phyloP scores from a whole-genome alignment of 2,888 invertebrate genomes.

The Folsomia candida region DNA sequence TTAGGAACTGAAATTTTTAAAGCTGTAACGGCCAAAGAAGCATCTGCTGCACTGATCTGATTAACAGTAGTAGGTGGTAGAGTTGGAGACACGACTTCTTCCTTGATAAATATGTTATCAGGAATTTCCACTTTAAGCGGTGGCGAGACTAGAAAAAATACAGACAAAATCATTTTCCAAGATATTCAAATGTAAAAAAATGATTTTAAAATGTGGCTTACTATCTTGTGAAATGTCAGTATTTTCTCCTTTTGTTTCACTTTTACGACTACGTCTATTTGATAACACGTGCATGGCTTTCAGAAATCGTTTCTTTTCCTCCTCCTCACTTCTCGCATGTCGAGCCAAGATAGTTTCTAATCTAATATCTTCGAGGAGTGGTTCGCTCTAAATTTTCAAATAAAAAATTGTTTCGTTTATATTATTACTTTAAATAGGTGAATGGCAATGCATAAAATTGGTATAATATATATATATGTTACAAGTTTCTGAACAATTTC shows the following conservation, averaged over 20 bases:
- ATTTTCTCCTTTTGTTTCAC: slow-evolving; percentile 35
- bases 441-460: too few relatives aligned
- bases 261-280: slow-evolving; percentile 21
- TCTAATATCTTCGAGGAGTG: slow-evolving; percentile 70
- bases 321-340: slow-evolving; percentile 74
- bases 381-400: not conserved
- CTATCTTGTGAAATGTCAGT: slow-evolving; percentile 21
- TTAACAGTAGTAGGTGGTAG: not conserved
- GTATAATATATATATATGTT: too few relatives aligned
- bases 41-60: slow-evolving; percentile 26
- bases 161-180: not conserved
- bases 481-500: too few relatives aligned
- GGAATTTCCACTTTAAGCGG: not conserved
- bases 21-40: slow-evolving; percentile 34
- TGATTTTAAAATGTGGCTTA: not conserved
- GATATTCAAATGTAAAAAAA: not conserved
- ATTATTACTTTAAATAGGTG: too few relatives aligned
- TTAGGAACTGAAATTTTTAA: slow-evolving; percentile 19
- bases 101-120: not conserved
- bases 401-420: too few relatives aligned
- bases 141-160: not conserved
- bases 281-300: slow-evolving; percentile 3
- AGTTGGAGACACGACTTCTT: not conserved
- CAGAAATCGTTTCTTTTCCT: slow-evolving; percentile 75
- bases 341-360: slow-evolving; percentile 69